Conservation (phyloP, 1,140 invertebrate species). For the Metopolophium dirhodum region DNA sequence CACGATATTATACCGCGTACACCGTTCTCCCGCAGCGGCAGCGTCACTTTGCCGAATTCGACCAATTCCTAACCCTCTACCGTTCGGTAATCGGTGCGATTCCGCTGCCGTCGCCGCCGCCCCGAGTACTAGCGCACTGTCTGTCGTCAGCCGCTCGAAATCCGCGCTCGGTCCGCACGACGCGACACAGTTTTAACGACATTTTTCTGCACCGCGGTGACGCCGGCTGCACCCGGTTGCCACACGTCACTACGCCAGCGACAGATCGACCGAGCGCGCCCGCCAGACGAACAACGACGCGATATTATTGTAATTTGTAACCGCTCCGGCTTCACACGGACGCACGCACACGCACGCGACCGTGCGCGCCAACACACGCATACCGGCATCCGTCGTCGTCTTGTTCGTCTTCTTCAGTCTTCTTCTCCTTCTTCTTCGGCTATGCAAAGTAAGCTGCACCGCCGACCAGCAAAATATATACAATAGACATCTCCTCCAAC, state of each 20-base stretch:
- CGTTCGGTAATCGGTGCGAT: not conserved
- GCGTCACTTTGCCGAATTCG: conserved; percentile 43
- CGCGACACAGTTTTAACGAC: not conserved
- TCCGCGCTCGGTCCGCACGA: not conserved
- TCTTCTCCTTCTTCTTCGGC: not conserved
- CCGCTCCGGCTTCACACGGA: not conserved
- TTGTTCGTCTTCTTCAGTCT: not conserved
- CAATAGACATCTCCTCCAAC: not conserved
- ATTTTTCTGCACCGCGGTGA: not conserved
- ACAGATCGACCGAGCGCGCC: not conserved
- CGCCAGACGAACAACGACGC: not conserved
- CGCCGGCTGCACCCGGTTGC: not conserved
- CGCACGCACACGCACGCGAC: not conserved
- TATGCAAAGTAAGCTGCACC: not conserved
- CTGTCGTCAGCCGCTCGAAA: not conserved
- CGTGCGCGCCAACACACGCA: conserved; percentile 11
- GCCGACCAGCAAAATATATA: not conserved
- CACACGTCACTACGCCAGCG: not conserved
- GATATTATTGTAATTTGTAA: not conserved
- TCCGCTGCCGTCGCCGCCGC: not conserved
- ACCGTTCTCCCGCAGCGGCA: conserved; percentile 23
- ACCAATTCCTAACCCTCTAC: conserved; percentile 48
- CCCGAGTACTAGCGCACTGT: too few relatives aligned
- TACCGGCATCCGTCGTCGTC: not conserved
- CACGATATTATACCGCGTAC: not conserved